These are phyloP conservation scores for Ctenomys sociabilis DNA, from an alignment of 2,113 vertebrate species.

Conservation along the genomic window DNA sequence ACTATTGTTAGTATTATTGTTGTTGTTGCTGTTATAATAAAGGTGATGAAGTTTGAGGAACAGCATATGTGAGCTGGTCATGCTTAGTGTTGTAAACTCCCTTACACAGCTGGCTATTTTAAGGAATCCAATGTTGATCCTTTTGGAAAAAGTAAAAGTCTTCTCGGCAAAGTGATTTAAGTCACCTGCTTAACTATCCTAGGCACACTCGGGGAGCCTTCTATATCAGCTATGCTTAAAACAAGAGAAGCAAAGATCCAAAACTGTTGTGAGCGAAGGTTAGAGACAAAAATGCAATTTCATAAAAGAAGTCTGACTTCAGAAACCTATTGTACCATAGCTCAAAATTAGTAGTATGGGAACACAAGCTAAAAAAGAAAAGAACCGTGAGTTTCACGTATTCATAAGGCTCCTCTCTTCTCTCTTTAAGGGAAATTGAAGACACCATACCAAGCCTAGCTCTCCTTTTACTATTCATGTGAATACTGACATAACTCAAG, in stretches of 20 bases:
- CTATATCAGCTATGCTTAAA: neutral
- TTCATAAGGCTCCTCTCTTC: neutral
- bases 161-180: neutral
- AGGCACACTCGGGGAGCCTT: neutral
- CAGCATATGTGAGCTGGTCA: neutral
- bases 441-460: neutral
- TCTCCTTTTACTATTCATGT: neutral
- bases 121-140: neutral
- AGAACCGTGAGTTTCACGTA: neutral
- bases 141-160: slow-evolving; percentile 10
- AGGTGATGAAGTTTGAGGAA: neutral
- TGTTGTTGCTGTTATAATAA: too few species aligned
- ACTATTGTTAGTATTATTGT: neutral
- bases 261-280: neutral
- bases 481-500: neutral
- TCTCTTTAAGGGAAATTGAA: neutral
- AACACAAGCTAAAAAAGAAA: neutral
- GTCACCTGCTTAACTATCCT: neutral
- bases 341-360: neutral
- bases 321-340: neutral
- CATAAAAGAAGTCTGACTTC: slow-evolving; percentile 18
- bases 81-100: neutral
- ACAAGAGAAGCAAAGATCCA: slow-evolving; percentile 16
- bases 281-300: neutral
- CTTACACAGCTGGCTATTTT: neutral